Conservation (phyloP, 2,797 vertebrate species). For the Pangasius sanitwongsei region DNA sequence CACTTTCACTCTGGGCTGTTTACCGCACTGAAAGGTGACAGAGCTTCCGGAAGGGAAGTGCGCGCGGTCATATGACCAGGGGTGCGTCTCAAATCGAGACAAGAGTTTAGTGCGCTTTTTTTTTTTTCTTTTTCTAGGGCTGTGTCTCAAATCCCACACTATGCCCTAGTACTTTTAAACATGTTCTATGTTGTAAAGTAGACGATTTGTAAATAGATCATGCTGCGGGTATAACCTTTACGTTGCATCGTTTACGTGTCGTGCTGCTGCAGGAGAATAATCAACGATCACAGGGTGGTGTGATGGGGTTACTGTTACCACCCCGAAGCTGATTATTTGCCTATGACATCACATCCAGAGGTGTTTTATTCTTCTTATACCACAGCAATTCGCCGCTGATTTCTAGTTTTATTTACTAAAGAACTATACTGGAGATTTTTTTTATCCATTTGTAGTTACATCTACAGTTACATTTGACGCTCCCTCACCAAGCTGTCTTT, state of each 20-base stretch:
- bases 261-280: not conserved
- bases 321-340: too few species aligned
- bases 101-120: too few species aligned
- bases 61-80: constrained; percentile 4
- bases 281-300: not conserved
- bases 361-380: too few species aligned
- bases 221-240: not conserved
- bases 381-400: too few species aligned
- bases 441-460: too few species aligned
- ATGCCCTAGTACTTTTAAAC: too few species aligned
- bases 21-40: not conserved
- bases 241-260: not conserved
- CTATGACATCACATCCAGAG: not conserved
- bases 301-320: not conserved
- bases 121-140: not conserved
- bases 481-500: too few species aligned
- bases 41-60: not conserved
- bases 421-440: too few species aligned
- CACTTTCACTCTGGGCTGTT: not conserved
- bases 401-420: too few species aligned
- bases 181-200: not conserved
- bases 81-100: not conserved
- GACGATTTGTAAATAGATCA: too few species aligned
- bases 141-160: not conserved
- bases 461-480: too few species aligned